Evolutionary conservation across 2,888 invertebrate species (phyloP), one percentile per base, ranked within the genome.

Genomic region (Homarus gammarus): DNA sequence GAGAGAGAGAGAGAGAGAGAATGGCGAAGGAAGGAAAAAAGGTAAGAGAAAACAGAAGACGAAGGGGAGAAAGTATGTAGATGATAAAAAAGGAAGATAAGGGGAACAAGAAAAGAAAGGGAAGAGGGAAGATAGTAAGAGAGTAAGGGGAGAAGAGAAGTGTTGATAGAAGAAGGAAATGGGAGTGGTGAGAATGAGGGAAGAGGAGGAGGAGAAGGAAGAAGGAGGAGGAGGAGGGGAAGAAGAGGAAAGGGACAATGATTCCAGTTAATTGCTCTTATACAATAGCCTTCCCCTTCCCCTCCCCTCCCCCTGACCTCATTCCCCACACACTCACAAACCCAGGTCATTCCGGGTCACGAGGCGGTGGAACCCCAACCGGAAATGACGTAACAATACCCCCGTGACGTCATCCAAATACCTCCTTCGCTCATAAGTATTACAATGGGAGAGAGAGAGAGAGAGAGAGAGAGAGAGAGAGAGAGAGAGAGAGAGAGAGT

Each of bases 301-400:
- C 40, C 10, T 40, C 5, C 44, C 40, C 22, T 6, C 36, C 75
- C 44, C 22, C 40, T 22, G 8, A 2, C 49, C 49, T 68, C 8
- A 27, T 12, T 40, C 68, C 70, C 18, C 51, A 31, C 22, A 12
- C 56, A 8, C 56, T 56, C 18, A 18, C 77, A 49, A 49, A 5
- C 51, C n/a, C 36, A 36, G 79, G 79, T 79, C 79, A 79, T 61
- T 79, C 36, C 56, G 36, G 78, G 36, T 79, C 61, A 79, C 61
- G 10, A 8, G 36, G 56, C 38, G 33, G n/a, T 56, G 51, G 33
- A 49, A 78, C 51, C 27, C 5, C 12, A 78, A 18, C 31, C 78
- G 78, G 79, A 79, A 61, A 61, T 56, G 56, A 61, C 79, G n/a
- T n/a, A n/a, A n/a, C 79, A 51, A 40, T 27, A 36, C 51, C 75